Evolutionary conservation across 2,888 invertebrate species (phyloP).

Genomic region (Odontomyia ornata): DNA sequence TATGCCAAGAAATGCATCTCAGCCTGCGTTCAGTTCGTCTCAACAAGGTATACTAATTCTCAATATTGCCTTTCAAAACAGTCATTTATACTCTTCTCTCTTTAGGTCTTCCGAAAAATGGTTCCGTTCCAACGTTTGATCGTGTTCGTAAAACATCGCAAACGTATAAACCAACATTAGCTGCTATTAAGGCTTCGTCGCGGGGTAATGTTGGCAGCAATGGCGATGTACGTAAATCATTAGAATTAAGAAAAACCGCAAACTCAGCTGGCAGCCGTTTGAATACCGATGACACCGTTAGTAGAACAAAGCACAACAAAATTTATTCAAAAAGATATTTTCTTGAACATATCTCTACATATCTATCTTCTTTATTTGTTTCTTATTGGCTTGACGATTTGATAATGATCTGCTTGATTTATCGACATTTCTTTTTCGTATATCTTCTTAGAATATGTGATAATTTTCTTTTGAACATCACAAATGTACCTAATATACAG

Average conservation of each 20-base stretch:
- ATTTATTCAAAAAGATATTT: background rate
- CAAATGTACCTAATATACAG: conserved; percentile 20
- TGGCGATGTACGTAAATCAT: conserved; percentile 74
- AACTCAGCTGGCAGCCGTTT: conserved; percentile 68
- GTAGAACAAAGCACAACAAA: conserved; percentile 51
- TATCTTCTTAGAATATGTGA: background rate
- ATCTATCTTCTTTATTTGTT: conserved; percentile 10
- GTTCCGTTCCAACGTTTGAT: conserved; percentile 90
- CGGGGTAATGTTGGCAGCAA: conserved; percentile 80
- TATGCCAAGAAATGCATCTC: conserved; percentile 85
- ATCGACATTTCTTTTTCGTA: background rate
- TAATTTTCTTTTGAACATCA: background rate
- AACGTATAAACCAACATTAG: conserved; percentile 84
- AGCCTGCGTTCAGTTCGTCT: conserved; percentile 82
- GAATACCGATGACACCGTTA: conserved; percentile 66
- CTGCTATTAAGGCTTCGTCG: conserved; percentile 81
- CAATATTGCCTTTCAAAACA: too few species aligned
- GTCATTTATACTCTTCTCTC: background rate
- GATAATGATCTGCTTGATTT: background rate
- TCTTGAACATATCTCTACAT: background rate
- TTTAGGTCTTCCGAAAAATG: conserved; percentile 79
- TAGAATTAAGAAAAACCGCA: conserved; percentile 68
- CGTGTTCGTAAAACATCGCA: conserved; percentile 84
- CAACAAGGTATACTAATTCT: conserved; percentile 70
- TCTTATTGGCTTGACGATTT: conserved; percentile 36